Evolutionary conservation across 2,888 invertebrate species (phyloP), one percentile per base, ranked within the genome.

Genomic region (Tetranychus piercei): DNA sequence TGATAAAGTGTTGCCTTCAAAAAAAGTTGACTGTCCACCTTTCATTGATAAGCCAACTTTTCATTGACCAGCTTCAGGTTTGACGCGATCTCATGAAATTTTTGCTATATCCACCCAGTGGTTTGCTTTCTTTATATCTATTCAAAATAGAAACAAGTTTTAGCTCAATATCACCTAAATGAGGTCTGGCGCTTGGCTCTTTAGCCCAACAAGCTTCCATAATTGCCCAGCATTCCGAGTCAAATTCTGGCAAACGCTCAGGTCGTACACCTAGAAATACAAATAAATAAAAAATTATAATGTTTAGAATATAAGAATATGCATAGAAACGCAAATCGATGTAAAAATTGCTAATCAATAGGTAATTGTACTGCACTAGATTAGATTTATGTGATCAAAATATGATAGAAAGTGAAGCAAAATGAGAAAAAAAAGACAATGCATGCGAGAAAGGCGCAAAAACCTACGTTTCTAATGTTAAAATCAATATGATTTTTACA

Each of bases 131-230:
- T 34, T 45, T 73, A 11, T 79, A 80, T 34, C 75, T 73, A 5
- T 79, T 76, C 75, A 79, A 77, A 70, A 88, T 87, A 9, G 82
- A 82, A 79, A 88, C 86, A 1, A 92, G 84, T 44, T 86, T 85
- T 1, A 87, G 87, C 79, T 90, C 88, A 0, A 92, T 87, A 79
- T 89, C 87, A 2, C 92, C 92, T 0, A 91, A 84, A n/a, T 90
- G 83, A 0, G 92, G 91, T 18, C 92, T 84, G 77, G 86, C 85
- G 0, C 85, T 81, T 0, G 91, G 89, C 77, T 91, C 89, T 0
- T 88, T 87, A 45, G 88, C 86, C 92, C 92, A 92, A 81, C 92
- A 92, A 65, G 88, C 86, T 81, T 88, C 86, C 92, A 92, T 92
- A 65, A 92, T 83, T 72, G 86, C 84, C 92, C 92, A 92, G 81